Conservation (phyloP, 2,888 invertebrate genomes). For the Dinocampus coccinellae region DNA sequence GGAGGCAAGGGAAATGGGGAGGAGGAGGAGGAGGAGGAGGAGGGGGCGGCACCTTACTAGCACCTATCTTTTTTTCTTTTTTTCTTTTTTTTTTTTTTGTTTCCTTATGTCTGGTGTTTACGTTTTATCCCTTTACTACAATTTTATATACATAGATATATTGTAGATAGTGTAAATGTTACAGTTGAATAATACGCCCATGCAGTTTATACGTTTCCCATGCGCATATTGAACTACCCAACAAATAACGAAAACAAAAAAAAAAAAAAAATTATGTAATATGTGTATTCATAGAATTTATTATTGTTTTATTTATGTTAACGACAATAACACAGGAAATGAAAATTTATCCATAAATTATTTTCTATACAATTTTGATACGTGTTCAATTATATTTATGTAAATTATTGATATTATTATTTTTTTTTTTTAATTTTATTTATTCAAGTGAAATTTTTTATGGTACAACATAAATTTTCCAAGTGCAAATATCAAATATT, state of each 20-base stretch:
- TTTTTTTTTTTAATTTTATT: no score
- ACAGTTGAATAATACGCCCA: background rate
- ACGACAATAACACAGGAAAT: background rate
- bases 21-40: no score
- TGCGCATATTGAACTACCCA: background rate
- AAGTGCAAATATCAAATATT: no score
- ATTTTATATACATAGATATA: background rate
- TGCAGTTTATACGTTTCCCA: constrained; percentile 7
- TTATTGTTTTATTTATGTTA: background rate
- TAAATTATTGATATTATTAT: constrained; percentile 1
- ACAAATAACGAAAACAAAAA: background rate
- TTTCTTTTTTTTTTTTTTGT: background rate
- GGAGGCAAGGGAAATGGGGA: no score
- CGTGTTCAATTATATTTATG: background rate
- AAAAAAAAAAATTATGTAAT: background rate
- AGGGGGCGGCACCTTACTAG: constrained; percentile 28
- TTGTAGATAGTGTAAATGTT: no score
- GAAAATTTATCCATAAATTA: constrained; percentile 12
- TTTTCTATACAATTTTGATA: background rate
- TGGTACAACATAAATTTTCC: no score
- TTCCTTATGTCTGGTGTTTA: background rate
- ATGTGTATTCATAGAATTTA: no score
- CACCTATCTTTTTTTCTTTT: background rate
- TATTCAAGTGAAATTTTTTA: no score
- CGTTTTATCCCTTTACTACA: background rate